Evolutionary conservation across 2,888 invertebrate genomes (phyloP).

Genomic region (Xylota sylvarum): DNA sequence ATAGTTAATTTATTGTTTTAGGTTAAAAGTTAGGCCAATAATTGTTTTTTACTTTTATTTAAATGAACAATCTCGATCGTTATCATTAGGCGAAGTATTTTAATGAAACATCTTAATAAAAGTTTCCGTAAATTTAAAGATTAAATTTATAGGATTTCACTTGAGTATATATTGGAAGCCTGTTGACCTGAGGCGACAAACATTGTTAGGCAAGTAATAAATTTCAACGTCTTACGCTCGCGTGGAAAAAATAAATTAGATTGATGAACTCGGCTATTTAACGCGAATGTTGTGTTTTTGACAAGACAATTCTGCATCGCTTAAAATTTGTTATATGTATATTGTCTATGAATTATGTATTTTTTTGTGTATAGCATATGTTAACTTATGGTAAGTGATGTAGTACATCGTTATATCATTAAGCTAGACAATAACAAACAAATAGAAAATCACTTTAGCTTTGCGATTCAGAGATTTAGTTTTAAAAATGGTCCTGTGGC

Average conservation of each 20-base stretch:
- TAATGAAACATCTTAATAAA: slow-evolving; percentile 64
- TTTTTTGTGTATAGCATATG: neutral
- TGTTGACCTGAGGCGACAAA: slow-evolving; percentile 49
- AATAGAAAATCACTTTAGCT: no score
- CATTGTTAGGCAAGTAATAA: slow-evolving; percentile 44
- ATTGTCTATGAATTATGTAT: neutral
- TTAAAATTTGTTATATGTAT: slow-evolving; percentile 2
- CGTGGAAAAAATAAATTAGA: slow-evolving; percentile 71
- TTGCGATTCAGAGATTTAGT: no score
- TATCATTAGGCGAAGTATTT: slow-evolving; percentile 66
- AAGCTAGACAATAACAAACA: no score
- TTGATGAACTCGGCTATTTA: slow-evolving; percentile 30
- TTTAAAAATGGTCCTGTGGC: no score
- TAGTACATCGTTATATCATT: no score
- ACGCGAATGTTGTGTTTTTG: slow-evolving; percentile 24
- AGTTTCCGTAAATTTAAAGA: slow-evolving; percentile 41
- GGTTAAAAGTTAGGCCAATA: slow-evolving; percentile 66
- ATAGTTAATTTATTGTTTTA: slow-evolving; percentile 61
- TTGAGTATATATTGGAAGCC: slow-evolving; percentile 22
- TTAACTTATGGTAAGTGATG: no score
- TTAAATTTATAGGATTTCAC: slow-evolving; percentile 38
- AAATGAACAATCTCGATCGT: slow-evolving; percentile 64
- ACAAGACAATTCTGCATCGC: slow-evolving; percentile 14
- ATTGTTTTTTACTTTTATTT: slow-evolving; percentile 69
- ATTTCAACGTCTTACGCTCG: slow-evolving; percentile 60